Conservation (phyloP, 2,888 invertebrate genomes). For the Cosmopolites sordidus region DNA sequence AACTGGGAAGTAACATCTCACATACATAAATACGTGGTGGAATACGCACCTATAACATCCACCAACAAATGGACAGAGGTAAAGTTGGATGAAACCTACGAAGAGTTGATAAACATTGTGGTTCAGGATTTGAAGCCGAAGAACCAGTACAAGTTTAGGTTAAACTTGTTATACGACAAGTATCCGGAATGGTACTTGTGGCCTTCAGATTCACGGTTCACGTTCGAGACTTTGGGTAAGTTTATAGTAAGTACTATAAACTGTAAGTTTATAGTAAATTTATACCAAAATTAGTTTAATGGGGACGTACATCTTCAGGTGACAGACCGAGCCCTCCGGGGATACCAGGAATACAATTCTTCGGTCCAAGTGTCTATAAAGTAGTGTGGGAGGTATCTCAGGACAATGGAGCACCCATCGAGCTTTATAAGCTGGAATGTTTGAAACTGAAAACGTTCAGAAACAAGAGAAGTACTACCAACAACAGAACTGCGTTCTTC, state of each 20-base stretch:
- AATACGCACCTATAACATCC: conserved; percentile 51
- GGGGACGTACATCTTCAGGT: conserved; percentile 48
- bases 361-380: conserved; percentile 69
- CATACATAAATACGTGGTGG: conserved; percentile 47
- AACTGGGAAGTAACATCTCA: conserved; percentile 63
- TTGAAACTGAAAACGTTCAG: conserved; percentile 41
- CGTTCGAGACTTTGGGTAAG: conserved; percentile 71
- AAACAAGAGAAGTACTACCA: conserved; percentile 39
- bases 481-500: conserved; percentile 42
- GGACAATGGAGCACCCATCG: conserved; percentile 71
- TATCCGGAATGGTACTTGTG: conserved; percentile 61
- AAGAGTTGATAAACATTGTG: conserved; percentile 40
- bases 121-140: conserved; percentile 61
- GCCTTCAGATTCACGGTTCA: conserved; percentile 67
- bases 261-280: neutral
- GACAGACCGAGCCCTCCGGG: conserved; percentile 79
- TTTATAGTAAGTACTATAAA: no score
- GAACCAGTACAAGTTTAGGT: conserved; percentile 71
- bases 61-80: conserved; percentile 47
- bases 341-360: conserved; percentile 66
- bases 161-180: conserved; percentile 61
- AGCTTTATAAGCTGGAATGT: conserved; percentile 73
- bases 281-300: neutral
- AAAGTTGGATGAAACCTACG: conserved; percentile 28
- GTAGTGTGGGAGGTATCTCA: conserved; percentile 77